Evolutionary conservation across 2,888 invertebrate species (phyloP).

Genomic region (Steinernema scapterisci): DNA sequence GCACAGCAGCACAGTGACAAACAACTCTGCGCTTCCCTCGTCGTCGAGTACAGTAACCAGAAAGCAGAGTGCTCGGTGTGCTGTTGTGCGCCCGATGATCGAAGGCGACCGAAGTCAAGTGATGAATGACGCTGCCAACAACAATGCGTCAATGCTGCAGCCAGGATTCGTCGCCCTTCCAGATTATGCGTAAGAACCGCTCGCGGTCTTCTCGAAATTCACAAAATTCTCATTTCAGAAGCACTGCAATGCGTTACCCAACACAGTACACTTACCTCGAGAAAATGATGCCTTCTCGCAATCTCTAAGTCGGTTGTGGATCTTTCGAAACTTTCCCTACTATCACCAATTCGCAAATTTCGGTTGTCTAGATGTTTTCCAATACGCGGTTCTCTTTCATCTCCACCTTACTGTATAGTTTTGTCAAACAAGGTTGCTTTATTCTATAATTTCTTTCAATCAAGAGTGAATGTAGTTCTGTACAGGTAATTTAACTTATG

Average conservation of each 20-base stretch:
- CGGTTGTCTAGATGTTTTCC: conserved; percentile 18
- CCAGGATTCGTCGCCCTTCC: conserved; percentile 6
- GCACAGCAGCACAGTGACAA: neutral
- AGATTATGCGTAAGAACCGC: neutral
- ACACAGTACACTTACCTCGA: conserved; percentile 17
- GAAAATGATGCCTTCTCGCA: conserved; percentile 22
- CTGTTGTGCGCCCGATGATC: conserved; percentile 42
- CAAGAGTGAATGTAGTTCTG: neutral
- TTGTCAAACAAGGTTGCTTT: neutral
- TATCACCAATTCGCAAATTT: conserved; percentile 8
- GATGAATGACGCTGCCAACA: neutral
- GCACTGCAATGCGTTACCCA: neutral
- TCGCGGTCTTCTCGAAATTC: neutral
- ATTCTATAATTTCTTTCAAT: neutral
- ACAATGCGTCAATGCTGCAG: neutral
- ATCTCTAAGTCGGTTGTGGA: neutral
- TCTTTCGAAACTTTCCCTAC: neutral
- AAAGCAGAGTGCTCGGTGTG: conserved; percentile 36
- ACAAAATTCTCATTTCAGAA: neutral
- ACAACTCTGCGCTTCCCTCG: neutral
- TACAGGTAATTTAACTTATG: conserved; percentile 12
- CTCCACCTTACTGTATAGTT: conserved; percentile 15
- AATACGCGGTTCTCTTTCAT: conserved; percentile 24
- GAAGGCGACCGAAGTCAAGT: conserved; percentile 31
- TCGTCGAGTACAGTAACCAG: neutral